Base-by-base conservation (phyloP, 2,888 invertebrate species). In the Perdita meconis region DNA sequence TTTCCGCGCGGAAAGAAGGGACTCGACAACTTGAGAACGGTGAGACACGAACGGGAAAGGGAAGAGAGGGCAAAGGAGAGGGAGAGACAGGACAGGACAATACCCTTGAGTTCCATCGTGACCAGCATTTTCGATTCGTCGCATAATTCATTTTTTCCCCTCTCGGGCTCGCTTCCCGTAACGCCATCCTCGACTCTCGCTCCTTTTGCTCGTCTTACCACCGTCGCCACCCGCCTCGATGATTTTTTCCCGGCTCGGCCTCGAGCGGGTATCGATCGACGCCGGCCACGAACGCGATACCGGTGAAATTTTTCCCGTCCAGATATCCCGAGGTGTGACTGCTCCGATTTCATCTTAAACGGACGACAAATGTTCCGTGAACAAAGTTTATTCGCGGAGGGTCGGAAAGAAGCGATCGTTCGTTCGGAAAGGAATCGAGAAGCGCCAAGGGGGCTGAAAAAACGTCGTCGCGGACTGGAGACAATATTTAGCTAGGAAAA, bases 91-190 rank as follows among this genome's bases (percentile, higher is more conserved):
- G 84, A 81, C 84, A 80, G 87, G 87, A 88, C 86, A 86, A 87
- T 88, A 86, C 84, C 85, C 74, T 78, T 68, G 70, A 84, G 83
- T 86, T 84, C 66, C 81, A 79, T 77, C 87, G 88, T 88, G 89
- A 87, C 84, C 84, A 81, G 88, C 87, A 86, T 89, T 86, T 87
- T 85, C 81, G 86, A 88, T 86, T 82, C 80, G 74, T 69, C 82
- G 83, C 84, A 88, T 87, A 89, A 88, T 87, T 86, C 85, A 81
- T 84, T 85, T 82, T 82, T 80, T 84, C 51, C 47, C 60, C 12
- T 22, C 24, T n/a, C 16, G 57, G 30, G 34, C 34, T 60, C 30
- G 19, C 47, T 56, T 56, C 16, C 42, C 55, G 16, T 51, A 53
- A 73, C 81, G 73, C 66, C 60, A 64, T 67, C 57, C 60, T 50